Evolutionary conservation across 2,888 invertebrate species (phyloP), one percentile per base, ranked within the genome.

Genomic region (Chaetogeoica ovagalla): DNA sequence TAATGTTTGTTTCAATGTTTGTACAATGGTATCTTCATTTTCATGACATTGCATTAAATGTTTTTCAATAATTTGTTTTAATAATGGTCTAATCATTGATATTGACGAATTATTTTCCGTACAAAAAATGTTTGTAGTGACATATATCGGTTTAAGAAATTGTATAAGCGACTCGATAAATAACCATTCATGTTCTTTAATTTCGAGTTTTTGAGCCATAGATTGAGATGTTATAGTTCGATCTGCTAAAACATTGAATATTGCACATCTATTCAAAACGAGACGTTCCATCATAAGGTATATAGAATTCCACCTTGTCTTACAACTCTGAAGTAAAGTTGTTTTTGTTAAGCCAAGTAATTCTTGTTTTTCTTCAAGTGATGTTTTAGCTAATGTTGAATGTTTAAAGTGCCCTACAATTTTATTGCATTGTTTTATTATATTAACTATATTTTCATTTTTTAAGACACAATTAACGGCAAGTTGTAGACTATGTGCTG

Each of bases 61-160:
- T 63, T 63, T 63, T 63, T 63, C 63, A 63, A 63, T 63, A 63
- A 63, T 63, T 63, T 63, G 63, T 63, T 63, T 63, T 63, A 63
- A 63, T 63, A 63, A 63, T 63, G 63, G 63, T 63, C 37, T 37
- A 68, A 68, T 68, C 48, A 48, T 48, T 68, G 68, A 68, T 52
- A 30, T 23, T 68, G 43, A 66, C 43, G 66, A 66, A 66, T 66
- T 43, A 66, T 66, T 66, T 39, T 66, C 66, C 66, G 48, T 66
- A 66, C 66, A 48, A 66, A 66, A 66, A 66, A 48, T 66, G 21
- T 66, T 66, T 66, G 66, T 66, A 66, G 48, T 66, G 48, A 48
- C 66, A 66, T 66, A 66, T 66, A 66, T 66, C 66, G 48, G 66
- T 48, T 66, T 66, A 66, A 66, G 66, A 66, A 66, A 66, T 66